Evolutionary conservation across 2,113 vertebrate genomes (phyloP).

Genomic region (Microtus montanus): DNA sequence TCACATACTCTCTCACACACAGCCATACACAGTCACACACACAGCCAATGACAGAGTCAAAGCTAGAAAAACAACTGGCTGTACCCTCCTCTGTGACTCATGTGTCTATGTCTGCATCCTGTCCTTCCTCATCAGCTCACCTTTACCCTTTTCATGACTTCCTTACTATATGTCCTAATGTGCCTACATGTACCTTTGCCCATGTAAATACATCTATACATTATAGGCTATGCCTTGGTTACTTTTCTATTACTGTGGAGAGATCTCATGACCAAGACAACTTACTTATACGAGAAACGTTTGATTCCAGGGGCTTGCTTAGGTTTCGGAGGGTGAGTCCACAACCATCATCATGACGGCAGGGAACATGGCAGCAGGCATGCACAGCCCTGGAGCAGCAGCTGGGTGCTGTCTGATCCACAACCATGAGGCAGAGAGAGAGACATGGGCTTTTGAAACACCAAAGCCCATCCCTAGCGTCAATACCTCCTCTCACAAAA

Average conservation of each 20-base stretch:
- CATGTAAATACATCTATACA: neutral
- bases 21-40: neutral
- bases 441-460: neutral
- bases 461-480: neutral
- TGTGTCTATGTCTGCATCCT: neutral
- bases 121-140: neutral
- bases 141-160: neutral
- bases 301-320: neutral
- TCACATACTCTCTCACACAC: fast-evolving
- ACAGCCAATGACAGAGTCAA: neutral
- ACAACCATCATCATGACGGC: neutral
- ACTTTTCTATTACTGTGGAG: neutral
- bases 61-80: neutral
- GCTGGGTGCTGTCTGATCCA: neutral
- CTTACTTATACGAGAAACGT: neutral
- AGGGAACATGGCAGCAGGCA: neutral
- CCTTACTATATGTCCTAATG: neutral
- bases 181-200: neutral
- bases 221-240: neutral
- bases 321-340: neutral
- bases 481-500: neutral
- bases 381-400: neutral
- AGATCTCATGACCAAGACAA: neutral
- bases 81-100: neutral
- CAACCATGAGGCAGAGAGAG: neutral